phyloP scores from a whole-genome alignment of 2,797 vertebrate genomes.

The Argya squamiceps region DNA sequence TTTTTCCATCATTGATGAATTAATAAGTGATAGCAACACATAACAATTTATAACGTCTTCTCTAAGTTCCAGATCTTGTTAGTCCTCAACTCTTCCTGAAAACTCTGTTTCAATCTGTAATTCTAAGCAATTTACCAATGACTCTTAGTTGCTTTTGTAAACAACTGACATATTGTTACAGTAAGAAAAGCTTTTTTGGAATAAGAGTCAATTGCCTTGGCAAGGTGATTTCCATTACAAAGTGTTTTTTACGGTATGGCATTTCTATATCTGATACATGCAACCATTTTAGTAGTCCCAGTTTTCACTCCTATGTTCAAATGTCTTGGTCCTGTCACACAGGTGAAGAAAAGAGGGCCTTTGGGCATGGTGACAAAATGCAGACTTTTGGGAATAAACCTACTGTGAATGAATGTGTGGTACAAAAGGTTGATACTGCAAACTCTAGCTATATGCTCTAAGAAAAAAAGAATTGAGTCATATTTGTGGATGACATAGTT shows the following conservation, averaged over 20 bases:
- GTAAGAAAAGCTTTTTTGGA: neutral
- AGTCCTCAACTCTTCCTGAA: neutral
- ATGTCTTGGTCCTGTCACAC: neutral
- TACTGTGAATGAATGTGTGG: neutral
- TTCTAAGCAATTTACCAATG: neutral
- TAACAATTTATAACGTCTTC: neutral
- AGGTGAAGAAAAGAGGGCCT: neutral
- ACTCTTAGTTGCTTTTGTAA: neutral
- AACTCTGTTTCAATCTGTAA: neutral
- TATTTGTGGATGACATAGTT: neutral
- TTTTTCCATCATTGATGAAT: neutral
- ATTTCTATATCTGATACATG: neutral
- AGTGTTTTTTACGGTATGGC: neutral
- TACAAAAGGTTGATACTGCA: neutral
- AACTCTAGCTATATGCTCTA: neutral
- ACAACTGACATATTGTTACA: neutral
- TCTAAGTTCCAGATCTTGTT: neutral
- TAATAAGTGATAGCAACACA: neutral
- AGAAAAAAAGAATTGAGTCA: too few species aligned
- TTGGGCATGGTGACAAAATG: neutral
- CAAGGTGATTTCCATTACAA: neutral
- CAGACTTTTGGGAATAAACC: neutral
- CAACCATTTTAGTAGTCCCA: neutral
- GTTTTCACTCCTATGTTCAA: neutral
- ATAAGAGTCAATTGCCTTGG: neutral